A percentile compares a stretch with the other conserved stretches of the same genome.
phyloP scores from a whole-genome alignment of 2,888 invertebrate genomes.

The Trissoscelio sp. region DNA sequence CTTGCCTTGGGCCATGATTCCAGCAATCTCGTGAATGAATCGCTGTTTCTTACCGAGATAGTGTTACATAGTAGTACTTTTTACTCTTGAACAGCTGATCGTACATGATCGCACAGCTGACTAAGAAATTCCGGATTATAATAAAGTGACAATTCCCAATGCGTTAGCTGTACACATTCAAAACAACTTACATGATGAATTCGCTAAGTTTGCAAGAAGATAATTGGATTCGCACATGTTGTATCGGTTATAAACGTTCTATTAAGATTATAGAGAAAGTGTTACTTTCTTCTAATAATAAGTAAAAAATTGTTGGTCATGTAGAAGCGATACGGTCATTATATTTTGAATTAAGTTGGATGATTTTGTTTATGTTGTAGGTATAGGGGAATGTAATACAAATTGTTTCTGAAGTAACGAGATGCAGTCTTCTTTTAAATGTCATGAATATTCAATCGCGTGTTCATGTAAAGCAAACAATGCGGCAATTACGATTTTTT shows the following conservation, averaged over 20 bases:
- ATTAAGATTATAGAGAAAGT: constrained; percentile 37
- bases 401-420: neutral
- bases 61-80: constrained; percentile 56
- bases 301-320: neutral
- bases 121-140: constrained; percentile 32
- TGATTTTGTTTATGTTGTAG: constrained; percentile 8
- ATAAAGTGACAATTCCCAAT: neutral
- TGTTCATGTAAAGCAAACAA: constrained; percentile 23
- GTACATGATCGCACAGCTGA: constrained; percentile 47
- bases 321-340: neutral
- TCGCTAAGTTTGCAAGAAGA: neutral
- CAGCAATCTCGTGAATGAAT: constrained; percentile 78
- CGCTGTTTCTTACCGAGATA: constrained; percentile 72
- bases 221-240: constrained; percentile 9
- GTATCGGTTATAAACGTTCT: constrained; percentile 11
- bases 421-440: neutral
- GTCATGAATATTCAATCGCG: constrained; percentile 47
- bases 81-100: constrained; percentile 55
- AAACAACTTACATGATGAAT: neutral
- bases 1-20: constrained; percentile 78
- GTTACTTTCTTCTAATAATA: constrained; percentile 34
- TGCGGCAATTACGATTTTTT: constrained; percentile 35
- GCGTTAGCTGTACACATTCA: too few species aligned
- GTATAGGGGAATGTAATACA: neutral
- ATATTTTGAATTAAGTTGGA: neutral